phyloP scores from a whole-genome alignment of 1,140 invertebrate genomes.

The Apis laboriosa region DNA sequence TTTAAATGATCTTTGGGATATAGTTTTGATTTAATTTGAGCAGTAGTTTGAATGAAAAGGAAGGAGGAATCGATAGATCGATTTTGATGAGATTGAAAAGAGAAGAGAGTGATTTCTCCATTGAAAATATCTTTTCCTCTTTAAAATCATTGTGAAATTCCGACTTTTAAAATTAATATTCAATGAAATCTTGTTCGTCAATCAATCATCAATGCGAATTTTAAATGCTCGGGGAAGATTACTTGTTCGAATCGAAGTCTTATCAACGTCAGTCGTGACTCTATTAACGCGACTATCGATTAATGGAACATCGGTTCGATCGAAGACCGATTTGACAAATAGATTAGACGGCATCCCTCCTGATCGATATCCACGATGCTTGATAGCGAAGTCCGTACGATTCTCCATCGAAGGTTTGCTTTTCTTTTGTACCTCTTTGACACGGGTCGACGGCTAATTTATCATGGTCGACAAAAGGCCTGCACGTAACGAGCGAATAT shows the following conservation, averaged over 20 bases:
- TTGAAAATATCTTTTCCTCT: too few species aligned
- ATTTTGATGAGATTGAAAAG: too few species aligned
- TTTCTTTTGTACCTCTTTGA: conserved; percentile 64
- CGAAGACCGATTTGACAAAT: conserved; percentile 1
- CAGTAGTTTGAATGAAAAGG: too few species aligned
- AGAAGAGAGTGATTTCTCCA: too few species aligned
- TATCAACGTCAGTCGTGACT: neutral
- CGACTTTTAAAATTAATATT: too few species aligned
- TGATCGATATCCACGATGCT: conserved; percentile 44
- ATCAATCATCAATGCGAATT: too few species aligned
- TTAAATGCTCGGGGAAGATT: too few species aligned
- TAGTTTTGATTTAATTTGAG: too few species aligned
- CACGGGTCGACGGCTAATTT: conserved; percentile 68
- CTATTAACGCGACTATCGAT: neutral
- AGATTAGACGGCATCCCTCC: conserved; percentile 16
- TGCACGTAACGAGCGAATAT: conserved; percentile 65
- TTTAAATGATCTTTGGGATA: too few species aligned
- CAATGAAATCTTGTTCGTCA: too few species aligned
- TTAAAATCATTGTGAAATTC: too few species aligned
- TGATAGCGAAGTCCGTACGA: conserved; percentile 60
- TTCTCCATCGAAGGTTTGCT: conserved; percentile 61
- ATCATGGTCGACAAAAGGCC: conserved; percentile 66
- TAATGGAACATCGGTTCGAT: neutral
- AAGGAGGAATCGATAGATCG: too few species aligned
- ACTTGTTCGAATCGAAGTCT: neutral